Base-by-base conservation (phyloP, 1,140 invertebrate genomes). In the Drosophila chauvacae region DNA sequence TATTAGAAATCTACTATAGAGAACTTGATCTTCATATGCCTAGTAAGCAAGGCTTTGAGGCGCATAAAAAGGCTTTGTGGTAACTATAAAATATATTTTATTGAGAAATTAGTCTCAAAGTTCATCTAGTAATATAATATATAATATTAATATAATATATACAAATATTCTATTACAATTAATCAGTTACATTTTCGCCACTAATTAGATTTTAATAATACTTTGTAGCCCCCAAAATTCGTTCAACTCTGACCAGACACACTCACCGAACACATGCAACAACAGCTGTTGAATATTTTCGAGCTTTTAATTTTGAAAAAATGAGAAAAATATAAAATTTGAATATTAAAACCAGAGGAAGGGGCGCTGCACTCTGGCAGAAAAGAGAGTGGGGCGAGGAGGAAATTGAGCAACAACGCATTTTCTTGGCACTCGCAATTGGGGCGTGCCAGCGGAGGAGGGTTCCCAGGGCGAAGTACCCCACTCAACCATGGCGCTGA, bases 341-440 rank as follows among this genome's bases (percentile, higher is more conserved):
- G 81, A 88, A 90, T 88, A 79, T 90, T 76, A 58, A 65, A 71
- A 63, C 61, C 35, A 14, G 45, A 56, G 55, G 71, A 57, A 59
- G 55, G 70, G 77, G 76, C 77, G 81, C 81, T 84, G 81, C 81
- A 84, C 81, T 85, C 80, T 61, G 51, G 45, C 55, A 59, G 50
- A 75, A 51, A 30, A 62, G 11, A 11, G n/a, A n/a, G 39, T 41
- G 39, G 7, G 16, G 41, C 16, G n/a, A 10, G 51, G 35, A 30
- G 56, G 51, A 88, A 88, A 88, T 88, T 85, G 81, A 85, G 84
- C 77, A 88, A 88, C 81, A 63, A 85, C 85, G 85, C 85, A 88
- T 88, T 90, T 88, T 88, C 85, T 88, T 88, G 85, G 85, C 85
- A 85, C 84, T 83, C 56, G 84, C 80, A 81, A 81, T 88, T 90